These are phyloP conservation scores for Dynastes tityus DNA, from an alignment of 2,888 invertebrate species.

Conservation along the genomic window DNA sequence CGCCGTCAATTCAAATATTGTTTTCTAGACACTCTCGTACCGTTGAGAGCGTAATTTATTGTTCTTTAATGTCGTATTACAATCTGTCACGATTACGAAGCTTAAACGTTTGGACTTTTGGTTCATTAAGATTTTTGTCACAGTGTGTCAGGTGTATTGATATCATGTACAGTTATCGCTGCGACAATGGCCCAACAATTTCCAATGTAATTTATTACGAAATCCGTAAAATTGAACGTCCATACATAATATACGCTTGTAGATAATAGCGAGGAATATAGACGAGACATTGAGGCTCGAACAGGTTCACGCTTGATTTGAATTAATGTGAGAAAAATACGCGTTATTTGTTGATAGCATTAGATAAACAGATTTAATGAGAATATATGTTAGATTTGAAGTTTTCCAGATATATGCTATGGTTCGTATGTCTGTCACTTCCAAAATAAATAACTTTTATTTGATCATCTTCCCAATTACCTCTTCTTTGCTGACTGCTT, in stretches of 20 bases:
- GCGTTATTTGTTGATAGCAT: neutral
- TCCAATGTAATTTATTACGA: slow-evolving; percentile 36
- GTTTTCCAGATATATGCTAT: too few species aligned
- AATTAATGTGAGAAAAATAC: slow-evolving; percentile 23
- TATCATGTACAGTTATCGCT: slow-evolving; percentile 29
- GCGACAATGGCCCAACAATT: slow-evolving; percentile 30
- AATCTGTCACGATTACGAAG: slow-evolving; percentile 31
- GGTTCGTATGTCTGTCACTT: too few species aligned
- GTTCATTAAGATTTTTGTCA: slow-evolving; percentile 44
- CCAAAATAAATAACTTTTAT: too few species aligned
- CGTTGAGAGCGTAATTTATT: slow-evolving; percentile 41
- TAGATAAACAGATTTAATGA: slow-evolving; percentile 9
- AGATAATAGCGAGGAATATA: too few species aligned
- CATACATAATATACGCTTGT: neutral
- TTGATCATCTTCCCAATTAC: too few species aligned
- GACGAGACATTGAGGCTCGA: too few species aligned
- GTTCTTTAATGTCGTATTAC: slow-evolving; percentile 42
- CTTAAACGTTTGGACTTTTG: slow-evolving; percentile 18
- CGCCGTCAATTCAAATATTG: slow-evolving; percentile 28
- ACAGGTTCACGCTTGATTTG: slow-evolving; percentile 1
- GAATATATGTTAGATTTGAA: neutral
- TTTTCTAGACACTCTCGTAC: slow-evolving; percentile 20
- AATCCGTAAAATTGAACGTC: slow-evolving; percentile 29
- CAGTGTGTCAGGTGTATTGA: slow-evolving; percentile 15
- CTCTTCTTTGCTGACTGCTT: too few species aligned